A percentile compares a stretch with the other conserved stretches of the same genome.
Evolutionary conservation across 2,888 invertebrate species (phyloP).

Genomic region (Nomada ruficornis): DNA sequence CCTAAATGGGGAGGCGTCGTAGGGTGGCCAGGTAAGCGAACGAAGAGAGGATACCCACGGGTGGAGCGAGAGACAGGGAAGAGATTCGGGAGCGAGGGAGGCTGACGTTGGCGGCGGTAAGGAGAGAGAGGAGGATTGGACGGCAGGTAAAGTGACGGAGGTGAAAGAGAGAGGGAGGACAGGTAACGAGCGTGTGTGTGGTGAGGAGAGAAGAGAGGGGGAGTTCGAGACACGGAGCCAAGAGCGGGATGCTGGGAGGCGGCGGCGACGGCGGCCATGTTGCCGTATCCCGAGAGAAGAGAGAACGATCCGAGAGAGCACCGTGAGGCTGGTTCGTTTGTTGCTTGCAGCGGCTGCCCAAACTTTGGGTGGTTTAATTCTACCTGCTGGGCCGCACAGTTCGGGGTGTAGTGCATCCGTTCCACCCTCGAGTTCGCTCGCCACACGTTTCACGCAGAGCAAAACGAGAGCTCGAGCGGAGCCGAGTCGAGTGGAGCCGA

Average conservation of each 20-base stretch:
- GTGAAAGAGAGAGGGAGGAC: conserved; percentile 52
- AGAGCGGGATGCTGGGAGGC: conserved; percentile 86
- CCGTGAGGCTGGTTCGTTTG: conserved; percentile 76
- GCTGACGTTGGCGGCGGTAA: conserved; percentile 24
- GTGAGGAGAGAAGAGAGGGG: conserved; percentile 58
- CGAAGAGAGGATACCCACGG: conserved; percentile 60
- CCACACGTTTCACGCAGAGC: not conserved
- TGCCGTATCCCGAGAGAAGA: conserved; percentile 87
- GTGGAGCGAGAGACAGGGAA: conserved; percentile 47
- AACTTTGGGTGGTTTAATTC: conserved; percentile 75
- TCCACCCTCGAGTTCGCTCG: conserved; percentile 46
- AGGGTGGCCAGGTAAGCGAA: conserved; percentile 60
- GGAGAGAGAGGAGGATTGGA: not conserved
- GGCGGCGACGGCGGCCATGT: conserved; percentile 89
- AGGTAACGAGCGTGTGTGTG: conserved; percentile 63
- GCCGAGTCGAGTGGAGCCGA: conserved; percentile 15
- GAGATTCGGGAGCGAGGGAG: conserved; percentile 58
- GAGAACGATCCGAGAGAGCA: conserved; percentile 75
- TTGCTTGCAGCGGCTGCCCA: conserved; percentile 78
- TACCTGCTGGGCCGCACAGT: conserved; percentile 64
- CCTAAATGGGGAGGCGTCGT: conserved; percentile 60
- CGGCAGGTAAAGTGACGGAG: conserved; percentile 6
- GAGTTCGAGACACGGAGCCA: conserved; percentile 79
- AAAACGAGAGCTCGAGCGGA: not conserved
- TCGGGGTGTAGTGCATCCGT: conserved; percentile 63